phyloP scores from a whole-genome alignment of 2,113 vertebrate species.

The Sapayoa aenigma region DNA sequence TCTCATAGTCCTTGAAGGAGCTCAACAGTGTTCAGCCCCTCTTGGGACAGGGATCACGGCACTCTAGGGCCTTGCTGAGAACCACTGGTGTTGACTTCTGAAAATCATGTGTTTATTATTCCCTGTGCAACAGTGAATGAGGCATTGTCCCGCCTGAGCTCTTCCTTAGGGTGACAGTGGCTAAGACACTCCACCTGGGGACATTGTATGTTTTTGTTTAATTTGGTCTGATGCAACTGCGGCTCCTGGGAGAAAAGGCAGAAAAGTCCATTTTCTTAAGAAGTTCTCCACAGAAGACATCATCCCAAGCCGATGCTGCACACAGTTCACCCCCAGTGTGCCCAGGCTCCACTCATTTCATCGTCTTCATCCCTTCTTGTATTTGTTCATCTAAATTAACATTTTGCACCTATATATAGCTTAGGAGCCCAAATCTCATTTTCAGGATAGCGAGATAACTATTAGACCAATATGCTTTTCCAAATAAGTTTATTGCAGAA shows the following conservation, averaged over 20 bases:
- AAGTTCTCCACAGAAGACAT: not conserved
- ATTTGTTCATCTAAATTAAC: not conserved
- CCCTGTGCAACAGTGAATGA: not conserved
- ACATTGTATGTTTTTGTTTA: not conserved
- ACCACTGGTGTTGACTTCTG: not conserved
- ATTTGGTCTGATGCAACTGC: not conserved
- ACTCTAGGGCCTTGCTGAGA: not conserved
- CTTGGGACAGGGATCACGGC: not conserved
- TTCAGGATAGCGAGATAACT: not conserved
- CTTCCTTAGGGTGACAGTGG: conserved; percentile 21
- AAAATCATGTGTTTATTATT: not conserved
- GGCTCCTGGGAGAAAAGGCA: not conserved
- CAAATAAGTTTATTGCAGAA: not conserved
- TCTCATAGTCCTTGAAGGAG: not conserved
- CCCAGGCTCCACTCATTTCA: not conserved
- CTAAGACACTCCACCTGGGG: not conserved
- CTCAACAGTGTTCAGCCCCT: not conserved
- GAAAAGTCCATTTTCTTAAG: not conserved
- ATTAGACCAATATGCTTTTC: not conserved
- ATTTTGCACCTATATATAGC: not conserved
- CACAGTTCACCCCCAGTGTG: not conserved
- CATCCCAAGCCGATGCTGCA: not conserved
- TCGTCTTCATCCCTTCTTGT: not conserved
- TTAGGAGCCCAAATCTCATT: not conserved
- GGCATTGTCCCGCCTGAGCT: not conserved